Evolutionary conservation across 2,888 invertebrate species (phyloP), one percentile per base, ranked within the genome.

Genomic region (Vannuccia rotundouncinata): DNA sequence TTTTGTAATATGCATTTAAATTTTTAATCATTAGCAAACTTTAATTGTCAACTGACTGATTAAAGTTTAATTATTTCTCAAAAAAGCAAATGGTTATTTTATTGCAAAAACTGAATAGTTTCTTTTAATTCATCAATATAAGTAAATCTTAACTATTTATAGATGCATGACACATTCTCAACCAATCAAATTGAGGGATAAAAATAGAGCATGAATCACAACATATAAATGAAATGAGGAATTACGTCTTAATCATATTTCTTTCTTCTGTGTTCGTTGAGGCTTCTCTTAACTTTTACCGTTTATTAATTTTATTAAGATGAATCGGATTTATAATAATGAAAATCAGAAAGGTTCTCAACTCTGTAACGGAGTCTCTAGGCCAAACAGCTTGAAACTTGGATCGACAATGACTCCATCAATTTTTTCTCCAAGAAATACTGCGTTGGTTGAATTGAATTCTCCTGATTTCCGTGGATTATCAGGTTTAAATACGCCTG

Each of bases 401-500:
- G 66, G 25, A 66, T 13, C 66, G 5, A 2, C 66, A 66, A 5
- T 5, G 25, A 2, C 25, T 13, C 5, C 66, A 66, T 27, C 66
- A 13, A n/a, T 66, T 66, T 66, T 66, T n/a, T 66, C 66, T 22
- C 66, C 66, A 27, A 66, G 66, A 66, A n/a, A 17, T 5, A 30
- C 77, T 77, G 45, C 77, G 0, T 31, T 77, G 77, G 31, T 27
- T 0, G 45, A 77, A 27, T 10, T 77, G 31, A 77, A 77, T n/a
- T 77, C 77, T 17, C 77, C 77, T 17, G 77, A 77, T 30, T 45
- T 45, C 27, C 1, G 30, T 17, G 76, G 29, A 29, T 31, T 30
- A 17, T 0, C 77, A 25, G 22, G n/a, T 0, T 66, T 66, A 22
- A 29, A 29, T 2, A 77, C 77, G 1, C 45, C 45, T 1, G 17